Base-by-base conservation (phyloP, 2,888 invertebrate genomes). In the Sphaerophoria rueppellii region DNA sequence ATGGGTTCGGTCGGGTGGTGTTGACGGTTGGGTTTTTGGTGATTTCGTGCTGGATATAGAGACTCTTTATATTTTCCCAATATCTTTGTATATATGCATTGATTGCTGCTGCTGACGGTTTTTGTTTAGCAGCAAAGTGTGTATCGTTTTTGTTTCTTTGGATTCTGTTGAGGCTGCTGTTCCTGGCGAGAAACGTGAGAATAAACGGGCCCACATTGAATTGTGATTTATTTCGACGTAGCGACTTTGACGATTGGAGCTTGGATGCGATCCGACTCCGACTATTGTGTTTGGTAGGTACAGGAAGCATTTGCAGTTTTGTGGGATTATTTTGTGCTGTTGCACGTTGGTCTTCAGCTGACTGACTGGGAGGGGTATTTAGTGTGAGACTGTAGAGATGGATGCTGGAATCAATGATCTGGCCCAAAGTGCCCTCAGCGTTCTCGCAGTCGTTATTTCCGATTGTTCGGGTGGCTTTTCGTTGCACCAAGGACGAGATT, bases 181-280 rank as follows among this genome's bases (percentile, higher is more conserved):
- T 70, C 67, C 81, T 72, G 71, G 69, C 60, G 72, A 50, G 72
- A 58, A 85, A 85, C 85, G 85, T 85, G 85, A 85, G 85, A 85
- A 85, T 69, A 73, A 76, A 85, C 58, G 34, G 61, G 48, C 76
- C 52, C 52, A 70, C 76, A 73, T 65, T 71, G 75, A 58, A 65
- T 72, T 75, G 80, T 80, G 83, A 80, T 80, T 80, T 80, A 83
- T 83, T 80, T 75, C 54, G 50, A 58, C 46, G 69, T 79, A 16
- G 14, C 4, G 2, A 5, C 24, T 70, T 79, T 65, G 65, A 65
- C 35, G 65, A 35, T 35, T 65, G 16, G 40, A 48, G 52, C 32
- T 71, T 34, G 34, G 48, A 12, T 9, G 40, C 60, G 32, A 73
- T 74, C 57, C 9, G 70, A 79, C 24, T 24, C 24, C 2, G 24